phyloP scores from a whole-genome alignment of 2,797 vertebrate genomes.

The Arctocebus calabarensis region DNA sequence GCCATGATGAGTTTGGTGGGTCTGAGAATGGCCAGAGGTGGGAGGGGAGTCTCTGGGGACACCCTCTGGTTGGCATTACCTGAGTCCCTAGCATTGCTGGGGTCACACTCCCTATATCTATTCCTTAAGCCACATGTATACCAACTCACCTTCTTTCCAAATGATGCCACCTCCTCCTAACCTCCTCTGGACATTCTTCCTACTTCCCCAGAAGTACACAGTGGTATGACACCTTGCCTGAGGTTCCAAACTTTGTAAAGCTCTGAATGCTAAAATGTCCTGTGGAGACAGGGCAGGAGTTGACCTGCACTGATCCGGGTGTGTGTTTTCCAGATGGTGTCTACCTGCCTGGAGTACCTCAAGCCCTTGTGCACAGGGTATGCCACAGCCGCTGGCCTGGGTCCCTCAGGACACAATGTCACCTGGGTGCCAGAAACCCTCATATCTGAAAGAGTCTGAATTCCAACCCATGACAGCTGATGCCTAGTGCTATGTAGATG shows the following conservation, averaged over 20 bases:
- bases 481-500: neutral
- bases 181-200: neutral
- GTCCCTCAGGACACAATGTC: neutral
- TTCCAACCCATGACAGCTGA: neutral
- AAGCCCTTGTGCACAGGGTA: accelerated
- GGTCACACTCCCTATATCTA: neutral
- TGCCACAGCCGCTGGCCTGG: neutral
- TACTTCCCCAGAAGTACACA: accelerated
- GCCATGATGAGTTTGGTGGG: neutral
- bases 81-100: accelerated
- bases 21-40: neutral
- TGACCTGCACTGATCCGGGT: neutral
- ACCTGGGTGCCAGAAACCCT: neutral
- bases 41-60: neutral
- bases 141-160: neutral
- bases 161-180: accelerated
- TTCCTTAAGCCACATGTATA: accelerated
- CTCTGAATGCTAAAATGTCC: neutral
- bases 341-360: neutral
- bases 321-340: neutral
- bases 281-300: neutral
- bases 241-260: accelerated
- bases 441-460: neutral
- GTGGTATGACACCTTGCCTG: neutral
- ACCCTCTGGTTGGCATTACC: accelerated